Percentiles rank a stretch among this genome's conserved stretches.
Evolutionary conservation across 2,113 vertebrate species (phyloP).

Genomic region (Myxocyprinus asiaticus): DNA sequence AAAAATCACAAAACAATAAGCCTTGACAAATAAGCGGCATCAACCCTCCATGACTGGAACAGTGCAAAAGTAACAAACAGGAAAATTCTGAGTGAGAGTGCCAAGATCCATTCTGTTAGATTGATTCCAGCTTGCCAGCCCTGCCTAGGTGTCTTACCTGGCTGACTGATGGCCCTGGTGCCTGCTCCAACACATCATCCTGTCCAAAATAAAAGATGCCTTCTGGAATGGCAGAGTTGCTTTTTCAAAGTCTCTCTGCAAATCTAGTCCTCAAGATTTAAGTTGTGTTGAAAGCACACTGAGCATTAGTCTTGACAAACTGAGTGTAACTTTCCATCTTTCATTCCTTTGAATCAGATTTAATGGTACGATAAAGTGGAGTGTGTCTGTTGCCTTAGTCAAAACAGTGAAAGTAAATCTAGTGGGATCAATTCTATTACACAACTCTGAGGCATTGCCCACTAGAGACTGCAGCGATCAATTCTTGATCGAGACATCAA

Average conservation of each 20-base stretch:
- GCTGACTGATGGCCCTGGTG: neutral
- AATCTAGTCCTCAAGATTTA: slow-evolving; percentile 8
- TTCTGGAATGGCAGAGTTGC: neutral
- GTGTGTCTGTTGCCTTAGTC: neutral
- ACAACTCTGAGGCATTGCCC: slow-evolving; percentile 28
- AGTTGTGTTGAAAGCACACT: neutral
- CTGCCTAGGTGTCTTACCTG: neutral
- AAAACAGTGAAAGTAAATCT: slow-evolving; percentile 39
- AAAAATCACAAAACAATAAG: no score
- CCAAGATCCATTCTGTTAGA: neutral
- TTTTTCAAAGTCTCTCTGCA: slow-evolving; percentile 19
- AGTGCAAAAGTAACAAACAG: slow-evolving; percentile 18
- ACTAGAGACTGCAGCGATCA: slow-evolving; percentile 13
- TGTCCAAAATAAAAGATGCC: neutral
- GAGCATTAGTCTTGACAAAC: neutral
- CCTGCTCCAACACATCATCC: slow-evolving; percentile 10
- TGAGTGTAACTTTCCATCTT: neutral
- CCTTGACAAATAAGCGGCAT: no score
- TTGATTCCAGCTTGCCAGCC: neutral
- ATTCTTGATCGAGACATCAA: slow-evolving; percentile 39
- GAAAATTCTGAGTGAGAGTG: neutral
- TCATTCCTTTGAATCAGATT: slow-evolving; percentile 5
- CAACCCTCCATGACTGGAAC: slow-evolving; percentile 5
- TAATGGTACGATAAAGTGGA: slow-evolving; percentile 22
- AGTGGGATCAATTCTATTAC: slow-evolving; percentile 37